These are phyloP conservation scores for Catocala fraxini DNA, from an alignment of 2,888 invertebrate genomes.

Conservation along the genomic window DNA sequence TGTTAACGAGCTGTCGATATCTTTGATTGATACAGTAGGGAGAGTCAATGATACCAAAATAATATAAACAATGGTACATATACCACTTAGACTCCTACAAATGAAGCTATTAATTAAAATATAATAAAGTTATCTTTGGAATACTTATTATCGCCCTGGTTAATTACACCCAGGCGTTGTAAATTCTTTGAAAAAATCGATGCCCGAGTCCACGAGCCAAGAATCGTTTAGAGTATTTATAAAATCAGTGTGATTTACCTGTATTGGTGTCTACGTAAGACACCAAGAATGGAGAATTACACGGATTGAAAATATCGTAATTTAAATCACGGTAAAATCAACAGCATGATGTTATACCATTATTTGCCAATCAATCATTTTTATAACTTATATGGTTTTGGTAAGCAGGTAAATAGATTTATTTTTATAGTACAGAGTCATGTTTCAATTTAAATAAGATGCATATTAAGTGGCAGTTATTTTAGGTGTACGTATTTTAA, in stretches of 20 bases:
- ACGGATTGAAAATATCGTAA: slow-evolving; percentile 39
- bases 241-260: slow-evolving; percentile 41
- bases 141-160: slow-evolving; percentile 53
- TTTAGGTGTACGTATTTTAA: neutral
- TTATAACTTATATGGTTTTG: too few relatives aligned
- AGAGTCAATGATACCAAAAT: slow-evolving; percentile 56
- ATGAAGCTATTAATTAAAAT: slow-evolving; percentile 62
- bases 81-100: slow-evolving; percentile 51
- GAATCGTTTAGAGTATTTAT: slow-evolving; percentile 42
- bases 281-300: too few relatives aligned
- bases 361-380: neutral
- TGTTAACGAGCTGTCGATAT: slow-evolving; percentile 31
- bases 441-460: too few relatives aligned
- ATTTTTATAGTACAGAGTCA: neutral
- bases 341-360: slow-evolving; percentile 8
- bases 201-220: slow-evolving; percentile 56
- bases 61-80: slow-evolving; percentile 41
- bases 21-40: slow-evolving; percentile 57
- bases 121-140: slow-evolving; percentile 53
- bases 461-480: too few relatives aligned
- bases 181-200: slow-evolving; percentile 49
- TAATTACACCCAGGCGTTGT: slow-evolving; percentile 49
- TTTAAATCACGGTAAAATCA: slow-evolving; percentile 42
- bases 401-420: too few relatives aligned
- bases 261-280: slow-evolving; percentile 37